Conservation (phyloP, 2,113 vertebrate species). For the Lycaon pictus region DNA sequence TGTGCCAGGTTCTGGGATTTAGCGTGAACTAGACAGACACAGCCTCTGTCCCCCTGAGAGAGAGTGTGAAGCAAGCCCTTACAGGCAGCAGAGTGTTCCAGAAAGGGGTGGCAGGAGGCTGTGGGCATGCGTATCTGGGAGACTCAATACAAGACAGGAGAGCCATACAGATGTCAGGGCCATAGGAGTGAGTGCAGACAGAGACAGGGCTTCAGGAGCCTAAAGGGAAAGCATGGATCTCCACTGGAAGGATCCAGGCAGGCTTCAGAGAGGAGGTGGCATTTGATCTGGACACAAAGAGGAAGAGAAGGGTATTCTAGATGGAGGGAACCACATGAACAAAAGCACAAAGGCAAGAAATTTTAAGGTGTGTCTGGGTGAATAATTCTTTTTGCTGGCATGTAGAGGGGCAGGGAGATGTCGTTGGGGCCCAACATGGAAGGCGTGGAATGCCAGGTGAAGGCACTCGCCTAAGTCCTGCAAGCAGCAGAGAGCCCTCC, state of each 20-base stretch:
- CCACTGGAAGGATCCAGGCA: not conserved
- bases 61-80: not conserved
- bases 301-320: not conserved
- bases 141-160: not conserved
- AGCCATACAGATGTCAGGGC: not conserved
- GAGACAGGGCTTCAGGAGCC: not conserved
- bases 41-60: not conserved
- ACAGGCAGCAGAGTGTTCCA: not conserved
- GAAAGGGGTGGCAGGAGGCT: not conserved
- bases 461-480: not conserved
- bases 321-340: not conserved
- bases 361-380: not conserved
- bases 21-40: not conserved
- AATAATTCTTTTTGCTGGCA: not conserved
- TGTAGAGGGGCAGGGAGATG: not conserved
- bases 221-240: not conserved
- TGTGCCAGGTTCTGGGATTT: not conserved
- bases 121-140: not conserved
- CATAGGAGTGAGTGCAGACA: not conserved
- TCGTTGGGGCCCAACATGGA: not conserved
- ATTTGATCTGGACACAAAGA: not conserved
- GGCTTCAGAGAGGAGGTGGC: conserved; percentile 2
- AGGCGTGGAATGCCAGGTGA: not conserved
- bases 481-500: not conserved
- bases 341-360: not conserved